These are phyloP conservation scores for Pelodiscus sinensis DNA, from an alignment of 2,113 vertebrate genomes.

Conservation along the genomic window DNA sequence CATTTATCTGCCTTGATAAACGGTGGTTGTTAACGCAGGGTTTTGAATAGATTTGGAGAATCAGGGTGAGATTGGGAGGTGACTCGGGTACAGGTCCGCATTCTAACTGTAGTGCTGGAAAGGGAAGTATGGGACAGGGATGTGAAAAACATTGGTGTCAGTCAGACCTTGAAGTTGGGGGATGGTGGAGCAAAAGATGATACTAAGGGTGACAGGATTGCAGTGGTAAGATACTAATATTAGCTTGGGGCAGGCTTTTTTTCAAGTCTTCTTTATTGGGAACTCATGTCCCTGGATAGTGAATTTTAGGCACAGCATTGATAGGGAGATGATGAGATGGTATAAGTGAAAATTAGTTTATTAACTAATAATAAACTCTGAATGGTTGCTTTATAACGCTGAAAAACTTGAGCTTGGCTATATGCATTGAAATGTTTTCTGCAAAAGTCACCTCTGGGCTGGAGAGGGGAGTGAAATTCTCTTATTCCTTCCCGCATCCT, in stretches of 20 bases:
- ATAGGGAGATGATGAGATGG: no score
- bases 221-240: not conserved
- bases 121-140: not conserved
- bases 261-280: not conserved
- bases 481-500: not conserved
- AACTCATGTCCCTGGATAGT: not conserved
- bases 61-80: not conserved
- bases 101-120: not conserved
- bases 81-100: not conserved
- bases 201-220: not conserved
- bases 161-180: not conserved
- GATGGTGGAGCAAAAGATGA: not conserved
- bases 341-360: not conserved
- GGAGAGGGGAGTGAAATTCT: not conserved
- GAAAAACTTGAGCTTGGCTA: not conserved
- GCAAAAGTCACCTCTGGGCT: not conserved
- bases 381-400: not conserved
- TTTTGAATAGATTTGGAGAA: not conserved
- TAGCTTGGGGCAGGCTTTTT: not conserved
- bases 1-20: not conserved
- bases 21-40: not conserved
- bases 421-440: not conserved
- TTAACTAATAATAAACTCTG: not conserved
- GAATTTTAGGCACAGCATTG: not conserved
- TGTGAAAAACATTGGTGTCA: not conserved